These are phyloP conservation scores for Agelas oroides DNA, from an alignment of 37 sponge, comb jelly and placozoan species.

Conservation along the genomic window DNA sequence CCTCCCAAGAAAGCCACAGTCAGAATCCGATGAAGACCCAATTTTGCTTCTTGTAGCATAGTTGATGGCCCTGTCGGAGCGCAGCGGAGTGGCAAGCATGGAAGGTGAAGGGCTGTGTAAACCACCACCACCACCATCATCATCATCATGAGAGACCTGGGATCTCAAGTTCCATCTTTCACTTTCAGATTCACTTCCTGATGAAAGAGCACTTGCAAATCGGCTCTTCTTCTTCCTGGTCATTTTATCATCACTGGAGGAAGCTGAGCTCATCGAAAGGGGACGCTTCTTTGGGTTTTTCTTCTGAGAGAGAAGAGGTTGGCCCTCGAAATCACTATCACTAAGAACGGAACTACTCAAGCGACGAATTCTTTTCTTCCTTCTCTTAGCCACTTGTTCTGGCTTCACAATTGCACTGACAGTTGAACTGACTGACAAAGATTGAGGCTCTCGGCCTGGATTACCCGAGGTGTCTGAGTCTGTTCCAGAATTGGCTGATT, in stretches of 20 bases:
- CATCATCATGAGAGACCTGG: background rate
- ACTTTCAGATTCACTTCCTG: slow-evolving; percentile 11
- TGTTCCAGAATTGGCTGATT: background rate
- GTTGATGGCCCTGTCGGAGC: background rate
- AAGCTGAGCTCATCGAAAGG: no score
- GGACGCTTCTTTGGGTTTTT: background rate
- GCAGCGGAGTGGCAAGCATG: background rate
- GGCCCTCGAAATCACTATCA: background rate
- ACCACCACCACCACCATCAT: background rate
- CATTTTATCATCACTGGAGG: background rate
- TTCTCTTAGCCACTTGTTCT: background rate
- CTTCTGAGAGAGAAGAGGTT: background rate
- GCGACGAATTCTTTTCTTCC: no score
- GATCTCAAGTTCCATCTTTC: background rate
- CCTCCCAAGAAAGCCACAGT: background rate
- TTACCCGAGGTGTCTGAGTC: no score
- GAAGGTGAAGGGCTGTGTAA: background rate
- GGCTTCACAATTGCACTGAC: background rate
- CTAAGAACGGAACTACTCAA: background rate
- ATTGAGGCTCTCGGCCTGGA: no score
- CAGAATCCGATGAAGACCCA: slow-evolving; percentile 4
- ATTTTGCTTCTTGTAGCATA: background rate
- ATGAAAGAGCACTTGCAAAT: background rate
- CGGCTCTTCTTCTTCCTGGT: background rate
- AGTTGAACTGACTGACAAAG: no score